phyloP scores from a whole-genome alignment of 2,113 vertebrate genomes.

The Erinaceus europaeus region DNA sequence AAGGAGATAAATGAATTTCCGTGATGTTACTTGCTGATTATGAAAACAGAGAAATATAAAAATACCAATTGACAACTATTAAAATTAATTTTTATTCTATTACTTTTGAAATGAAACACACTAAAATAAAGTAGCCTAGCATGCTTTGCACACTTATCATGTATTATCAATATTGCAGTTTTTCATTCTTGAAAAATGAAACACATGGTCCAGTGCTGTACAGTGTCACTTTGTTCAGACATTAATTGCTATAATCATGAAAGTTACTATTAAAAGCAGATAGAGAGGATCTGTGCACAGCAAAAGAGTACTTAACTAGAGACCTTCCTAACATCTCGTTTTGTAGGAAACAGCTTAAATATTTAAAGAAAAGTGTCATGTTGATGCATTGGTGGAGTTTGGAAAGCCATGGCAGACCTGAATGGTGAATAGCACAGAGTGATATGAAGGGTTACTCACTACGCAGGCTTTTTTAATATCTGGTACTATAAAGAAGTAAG shows the following conservation, averaged over 20 bases:
- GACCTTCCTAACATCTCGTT: slow-evolving; percentile 35
- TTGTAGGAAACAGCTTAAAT: slow-evolving; percentile 62
- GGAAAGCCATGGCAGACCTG: background rate
- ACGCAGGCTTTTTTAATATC: slow-evolving; percentile 49
- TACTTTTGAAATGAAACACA: slow-evolving; percentile 40
- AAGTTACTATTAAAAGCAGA: slow-evolving; percentile 31
- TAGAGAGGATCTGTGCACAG: slow-evolving; percentile 45
- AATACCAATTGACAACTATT: slow-evolving; percentile 57
- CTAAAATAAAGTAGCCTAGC: slow-evolving; percentile 35
- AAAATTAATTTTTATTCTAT: slow-evolving; percentile 62
- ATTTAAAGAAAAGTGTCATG: slow-evolving; percentile 26
- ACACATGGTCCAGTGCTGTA: slow-evolving; percentile 51
- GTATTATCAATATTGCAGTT: background rate
- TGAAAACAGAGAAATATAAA: slow-evolving; percentile 73
- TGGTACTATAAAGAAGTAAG: slow-evolving; percentile 70
- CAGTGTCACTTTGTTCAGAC: slow-evolving; percentile 64
- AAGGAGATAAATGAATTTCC: slow-evolving; percentile 56
- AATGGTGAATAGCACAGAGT: slow-evolving; percentile 10
- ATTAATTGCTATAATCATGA: slow-evolving; percentile 56
- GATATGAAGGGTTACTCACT: slow-evolving; percentile 60
- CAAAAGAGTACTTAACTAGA: slow-evolving; percentile 11
- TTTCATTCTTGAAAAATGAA: slow-evolving; percentile 58
- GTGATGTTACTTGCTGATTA: slow-evolving; percentile 59
- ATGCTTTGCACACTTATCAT: background rate
- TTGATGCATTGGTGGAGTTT: background rate